Evolutionary conservation across 2,888 invertebrate genomes (phyloP).

Genomic region (Hydrotaea diabolus): DNA sequence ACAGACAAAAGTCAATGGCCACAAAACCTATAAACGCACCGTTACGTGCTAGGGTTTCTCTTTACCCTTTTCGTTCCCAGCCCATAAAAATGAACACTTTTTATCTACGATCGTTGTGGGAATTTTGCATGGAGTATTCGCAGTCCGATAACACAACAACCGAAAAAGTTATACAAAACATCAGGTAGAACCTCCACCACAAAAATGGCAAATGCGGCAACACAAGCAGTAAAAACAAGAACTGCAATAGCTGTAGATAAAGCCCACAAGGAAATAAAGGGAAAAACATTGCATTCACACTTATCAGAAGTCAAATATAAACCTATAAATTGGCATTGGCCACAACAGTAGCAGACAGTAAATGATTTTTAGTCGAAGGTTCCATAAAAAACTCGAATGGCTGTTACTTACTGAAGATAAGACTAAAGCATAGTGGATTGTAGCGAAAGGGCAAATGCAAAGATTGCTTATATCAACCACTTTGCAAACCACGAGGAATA

Average conservation of each 20-base stretch:
- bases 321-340: neutral
- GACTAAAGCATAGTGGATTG: no score
- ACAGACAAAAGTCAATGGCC: no score
- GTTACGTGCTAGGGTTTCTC: no score
- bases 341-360: neutral
- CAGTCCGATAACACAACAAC: neutral
- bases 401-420: no score
- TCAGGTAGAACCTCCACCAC: neutral
- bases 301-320: neutral
- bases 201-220: neutral
- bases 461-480: no score
- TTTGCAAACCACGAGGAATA: no score
- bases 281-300: neutral
- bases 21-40: no score
- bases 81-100: slow-evolving; percentile 7
- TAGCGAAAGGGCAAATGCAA: no score
- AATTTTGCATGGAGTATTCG: slow-evolving; percentile 7
- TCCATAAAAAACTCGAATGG: no score
- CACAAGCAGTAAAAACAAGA: neutral
- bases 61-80: neutral
- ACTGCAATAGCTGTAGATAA: neutral
- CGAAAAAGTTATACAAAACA: slow-evolving; percentile 8
- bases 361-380: neutral
- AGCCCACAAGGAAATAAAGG: neutral
- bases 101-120: slow-evolving; percentile 16